phyloP scores from a whole-genome alignment of 2,888 invertebrate genomes.

The Thecophora atra region DNA sequence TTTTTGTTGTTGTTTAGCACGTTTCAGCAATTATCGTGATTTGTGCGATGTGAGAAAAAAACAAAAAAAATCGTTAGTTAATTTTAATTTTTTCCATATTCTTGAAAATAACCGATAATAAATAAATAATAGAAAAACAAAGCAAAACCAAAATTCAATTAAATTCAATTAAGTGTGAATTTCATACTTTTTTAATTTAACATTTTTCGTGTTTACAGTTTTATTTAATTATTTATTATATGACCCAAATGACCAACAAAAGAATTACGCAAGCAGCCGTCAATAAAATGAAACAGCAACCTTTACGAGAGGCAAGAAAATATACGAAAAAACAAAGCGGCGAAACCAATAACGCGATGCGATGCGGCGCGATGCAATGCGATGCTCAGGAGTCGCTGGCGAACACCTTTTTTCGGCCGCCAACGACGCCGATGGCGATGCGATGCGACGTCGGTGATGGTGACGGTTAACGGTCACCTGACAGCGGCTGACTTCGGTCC shows the following conservation, averaged over 20 bases:
- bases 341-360: background rate
- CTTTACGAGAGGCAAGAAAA: constrained; percentile 3
- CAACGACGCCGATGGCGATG: background rate
- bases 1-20: constrained; percentile 1
- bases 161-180: constrained; percentile 16
- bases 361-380: background rate
- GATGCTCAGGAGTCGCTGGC: constrained; percentile 14
- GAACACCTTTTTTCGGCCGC: background rate
- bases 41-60: background rate
- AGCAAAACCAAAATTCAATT: constrained; percentile 23
- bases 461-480: constrained; percentile 3
- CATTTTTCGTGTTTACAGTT: background rate
- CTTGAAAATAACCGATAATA: background rate
- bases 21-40: constrained; percentile 11
- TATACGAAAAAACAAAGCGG: background rate
- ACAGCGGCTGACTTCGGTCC: background rate
- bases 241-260: constrained; percentile 2
- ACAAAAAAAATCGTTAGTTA: background rate
- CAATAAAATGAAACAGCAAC: constrained; percentile 3
- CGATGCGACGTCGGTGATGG: background rate
- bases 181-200: constrained; percentile 2
- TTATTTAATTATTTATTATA: background rate
- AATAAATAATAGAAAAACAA: background rate
- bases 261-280: background rate
- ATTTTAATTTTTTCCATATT: constrained; percentile 2